Base-by-base conservation (phyloP, 1,140 invertebrate species). In the Riptortus pedestris region DNA sequence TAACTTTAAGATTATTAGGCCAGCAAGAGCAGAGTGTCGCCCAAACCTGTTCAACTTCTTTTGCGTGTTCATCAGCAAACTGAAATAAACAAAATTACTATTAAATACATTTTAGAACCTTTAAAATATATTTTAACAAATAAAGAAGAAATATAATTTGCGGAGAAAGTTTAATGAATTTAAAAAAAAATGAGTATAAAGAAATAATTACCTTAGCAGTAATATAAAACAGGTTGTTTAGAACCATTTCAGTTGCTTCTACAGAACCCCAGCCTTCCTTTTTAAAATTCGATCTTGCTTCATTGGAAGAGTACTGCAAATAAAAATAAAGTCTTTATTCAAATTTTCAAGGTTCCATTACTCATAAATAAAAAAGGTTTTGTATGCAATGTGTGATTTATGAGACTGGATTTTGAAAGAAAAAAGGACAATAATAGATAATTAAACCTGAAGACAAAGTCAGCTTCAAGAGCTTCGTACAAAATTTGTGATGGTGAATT, bases 191-290 rank as follows among this genome's bases (percentile, higher is more conserved):
- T n/a, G n/a, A n/a, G n/a, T n/a, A n/a, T n/a, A n/a, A n/a, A n/a
- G 14, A 14, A 38, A 14, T 5, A 51, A 63, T 73, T 79, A 93
- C 90, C 84, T 95, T 96, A 0, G 91, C 90, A 9, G 95, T 99
- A 68, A 98, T 90, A 73, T 98, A 98, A 74, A 99, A 93, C 0
- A 99, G 83, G 79, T 99, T 99, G 74, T 98, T 99, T 22, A 99
- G 80, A 20, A 99, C 91, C 92, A 99, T 97, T 79, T 99, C 95
- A 0, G 96, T 98, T n/a, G 96, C 96, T 78, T 98, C 93, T 0
- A 91, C 91, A 0, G 93, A 96, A 20, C 96, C 96, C 84, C 95
- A 96, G 0, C 94, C 95, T 76, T 96, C 93, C 60, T 89, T 82
- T 5, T 89, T 79, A 1, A 80, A 79, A 14, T 82, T 79, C 7